phyloP scores from a whole-genome alignment of 2,797 vertebrate genomes.

The Taeniopygia guttata region DNA sequence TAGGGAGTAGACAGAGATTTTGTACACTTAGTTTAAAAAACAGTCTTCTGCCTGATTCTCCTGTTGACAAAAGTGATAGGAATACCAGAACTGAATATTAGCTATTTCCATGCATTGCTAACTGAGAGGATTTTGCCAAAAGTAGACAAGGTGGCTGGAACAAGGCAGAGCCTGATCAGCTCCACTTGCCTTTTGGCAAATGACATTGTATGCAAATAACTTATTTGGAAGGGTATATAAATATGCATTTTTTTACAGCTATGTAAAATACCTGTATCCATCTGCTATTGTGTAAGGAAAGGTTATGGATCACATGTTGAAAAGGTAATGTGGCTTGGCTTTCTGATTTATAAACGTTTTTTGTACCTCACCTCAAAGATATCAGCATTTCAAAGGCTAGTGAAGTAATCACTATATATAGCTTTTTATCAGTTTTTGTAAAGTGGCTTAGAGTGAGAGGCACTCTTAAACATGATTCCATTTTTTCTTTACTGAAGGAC shows the following conservation, averaged over 20 bases:
- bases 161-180: not conserved
- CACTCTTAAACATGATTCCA: constrained; percentile 4
- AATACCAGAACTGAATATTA: not conserved
- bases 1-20: not conserved
- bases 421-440: constrained; percentile 40
- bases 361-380: constrained; percentile 6
- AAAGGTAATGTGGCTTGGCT: constrained; percentile 13
- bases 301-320: not conserved
- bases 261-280: not conserved
- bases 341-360: constrained; percentile 29
- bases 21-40: not conserved
- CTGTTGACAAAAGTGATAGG: not conserved
- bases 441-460: constrained; percentile 16
- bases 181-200: not conserved
- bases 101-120: not conserved
- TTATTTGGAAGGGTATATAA: not conserved
- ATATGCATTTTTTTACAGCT: not conserved
- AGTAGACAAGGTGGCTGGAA: not conserved
- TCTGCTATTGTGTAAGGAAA: not conserved
- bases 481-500: constrained; percentile 41
- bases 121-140: not conserved
- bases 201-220: not conserved
- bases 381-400: constrained; percentile 18
- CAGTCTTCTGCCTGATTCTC: not conserved
- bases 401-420: constrained; percentile 47